Conservation (phyloP, 2,888 invertebrate species). For the Leptopilina drosophilae region DNA sequence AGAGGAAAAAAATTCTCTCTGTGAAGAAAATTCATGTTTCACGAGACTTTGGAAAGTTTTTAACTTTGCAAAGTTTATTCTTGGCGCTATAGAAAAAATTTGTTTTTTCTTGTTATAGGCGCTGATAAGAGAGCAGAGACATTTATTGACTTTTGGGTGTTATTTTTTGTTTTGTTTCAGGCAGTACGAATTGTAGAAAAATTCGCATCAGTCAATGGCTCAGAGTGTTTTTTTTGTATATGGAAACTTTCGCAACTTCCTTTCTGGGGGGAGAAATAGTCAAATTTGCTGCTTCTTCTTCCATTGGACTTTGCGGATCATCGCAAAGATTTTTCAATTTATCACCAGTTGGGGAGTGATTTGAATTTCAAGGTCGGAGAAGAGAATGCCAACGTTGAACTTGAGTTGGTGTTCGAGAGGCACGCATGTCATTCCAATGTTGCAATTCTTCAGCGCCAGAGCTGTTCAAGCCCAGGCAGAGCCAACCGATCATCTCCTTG, state of each 20-base stretch:
- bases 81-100: constrained; percentile 47
- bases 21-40: constrained; percentile 25
- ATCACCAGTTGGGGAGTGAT: constrained; percentile 11
- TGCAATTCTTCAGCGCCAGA: constrained; percentile 94
- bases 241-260: constrained; percentile 38
- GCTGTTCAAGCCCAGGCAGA: constrained; percentile 93
- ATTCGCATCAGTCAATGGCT: background rate
- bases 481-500: constrained; percentile 98
- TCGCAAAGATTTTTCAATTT: constrained; percentile 37
- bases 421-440: constrained; percentile 96
- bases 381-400: constrained; percentile 96
- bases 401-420: constrained; percentile 89
- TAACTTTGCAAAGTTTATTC: constrained; percentile 41
- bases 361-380: constrained; percentile 78
- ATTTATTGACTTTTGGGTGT: constrained; percentile 66
- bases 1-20: constrained; percentile 30
- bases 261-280: constrained; percentile 37
- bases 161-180: constrained; percentile 55
- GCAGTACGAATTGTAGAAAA: constrained; percentile 62
- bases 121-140: constrained; percentile 56
- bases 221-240: too few relatives aligned
- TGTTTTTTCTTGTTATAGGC: background rate
- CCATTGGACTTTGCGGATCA: constrained; percentile 12
- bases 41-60: background rate
- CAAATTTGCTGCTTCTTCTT: background rate